Percentiles rank a stretch among this genome's conserved stretches.
phyloP scores from a whole-genome alignment of 2,113 vertebrate species.

The pig (Sus scrofa) region T2T-Sscrofa CM000814.6:86496001-86496500 shows the following conservation, averaged over 20 bases:
- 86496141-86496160: background rate
- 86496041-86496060: background rate
- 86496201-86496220: background rate
- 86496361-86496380: background rate
- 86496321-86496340: background rate
- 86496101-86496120: background rate
- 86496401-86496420: background rate
- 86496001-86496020: background rate
- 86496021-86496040: background rate
- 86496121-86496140: background rate
- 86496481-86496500: background rate
- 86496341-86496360: background rate
- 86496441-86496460: background rate
- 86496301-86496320: background rate
- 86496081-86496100: background rate
- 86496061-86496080: background rate
- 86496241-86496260: background rate
- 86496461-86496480: background rate
- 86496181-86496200: background rate
- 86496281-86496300: background rate
- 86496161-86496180: background rate
- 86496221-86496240: background rate
- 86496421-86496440: slow-evolving; percentile 32
- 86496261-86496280: background rate
- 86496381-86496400: background rate